Conservation (phyloP, 2,888 invertebrate genomes). For the Pseudanteris insignis region DNA sequence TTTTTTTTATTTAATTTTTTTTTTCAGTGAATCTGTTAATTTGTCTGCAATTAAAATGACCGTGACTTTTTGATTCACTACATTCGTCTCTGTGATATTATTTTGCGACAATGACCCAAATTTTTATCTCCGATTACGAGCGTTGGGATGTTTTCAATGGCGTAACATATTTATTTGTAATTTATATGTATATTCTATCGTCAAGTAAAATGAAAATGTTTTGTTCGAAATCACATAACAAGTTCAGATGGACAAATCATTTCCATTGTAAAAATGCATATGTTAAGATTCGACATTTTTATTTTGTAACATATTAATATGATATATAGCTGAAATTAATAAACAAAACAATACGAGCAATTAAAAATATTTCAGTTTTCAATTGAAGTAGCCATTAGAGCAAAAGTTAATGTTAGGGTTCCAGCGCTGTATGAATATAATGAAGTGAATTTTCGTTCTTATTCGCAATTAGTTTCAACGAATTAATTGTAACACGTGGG, state of each 20-base stretch:
- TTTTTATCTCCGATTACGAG: background rate
- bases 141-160: background rate
- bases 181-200: background rate
- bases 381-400: too few relatives aligned
- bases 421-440: too few relatives aligned
- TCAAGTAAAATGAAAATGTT: background rate
- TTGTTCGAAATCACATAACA: too few relatives aligned
- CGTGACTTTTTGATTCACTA: background rate
- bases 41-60: slow-evolving; percentile 11
- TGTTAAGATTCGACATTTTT: too few relatives aligned
- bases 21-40: background rate
- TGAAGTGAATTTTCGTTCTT: slow-evolving; percentile 25
- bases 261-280: too few relatives aligned
- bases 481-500: slow-evolving; percentile 4
- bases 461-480: background rate
- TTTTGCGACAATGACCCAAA: slow-evolving; percentile 1
- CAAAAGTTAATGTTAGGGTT: too few relatives aligned
- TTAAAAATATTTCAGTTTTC: too few relatives aligned
- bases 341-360: too few relatives aligned
- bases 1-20: background rate
- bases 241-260: too few relatives aligned
- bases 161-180: slow-evolving; percentile 17
- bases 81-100: slow-evolving; percentile 22
- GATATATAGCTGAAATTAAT: too few relatives aligned
- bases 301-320: too few relatives aligned